phyloP scores from a whole-genome alignment of 2,888 invertebrate species.

The Melanotus villosus region DNA sequence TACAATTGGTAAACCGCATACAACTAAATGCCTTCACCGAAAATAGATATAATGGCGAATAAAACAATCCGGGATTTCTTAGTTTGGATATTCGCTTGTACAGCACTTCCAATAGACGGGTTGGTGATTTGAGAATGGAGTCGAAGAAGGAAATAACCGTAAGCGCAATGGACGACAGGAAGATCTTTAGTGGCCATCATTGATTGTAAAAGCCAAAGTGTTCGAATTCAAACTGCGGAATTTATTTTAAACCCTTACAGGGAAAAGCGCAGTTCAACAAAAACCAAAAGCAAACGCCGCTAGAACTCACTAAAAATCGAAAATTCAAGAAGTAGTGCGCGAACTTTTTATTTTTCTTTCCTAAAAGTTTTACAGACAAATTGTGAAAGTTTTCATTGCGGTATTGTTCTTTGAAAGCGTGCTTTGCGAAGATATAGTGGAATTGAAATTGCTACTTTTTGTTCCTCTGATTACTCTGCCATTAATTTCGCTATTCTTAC shows the following conservation, averaged over 20 bases:
- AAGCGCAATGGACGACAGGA: too few relatives aligned
- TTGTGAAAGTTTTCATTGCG: constrained; percentile 48
- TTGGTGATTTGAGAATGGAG: neutral
- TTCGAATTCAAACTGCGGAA: constrained; percentile 16
- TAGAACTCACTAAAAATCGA: constrained; percentile 39
- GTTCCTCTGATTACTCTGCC: constrained; percentile 14
- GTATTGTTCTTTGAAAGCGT: constrained; percentile 46
- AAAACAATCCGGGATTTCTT: too few relatives aligned
- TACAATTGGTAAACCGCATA: constrained; percentile 13
- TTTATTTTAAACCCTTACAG: constrained; percentile 23
- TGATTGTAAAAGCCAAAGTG: neutral
- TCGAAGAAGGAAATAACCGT: neutral
- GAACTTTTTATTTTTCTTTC: constrained; percentile 42
- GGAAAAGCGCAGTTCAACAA: constrained; percentile 20
- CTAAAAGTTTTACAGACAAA: constrained; percentile 42
- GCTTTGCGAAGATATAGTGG: constrained; percentile 31
- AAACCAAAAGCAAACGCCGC: constrained; percentile 33
- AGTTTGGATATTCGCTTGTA: too few relatives aligned
- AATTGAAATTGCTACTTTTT: constrained; percentile 37
- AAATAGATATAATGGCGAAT: too few relatives aligned
- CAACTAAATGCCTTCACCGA: neutral
- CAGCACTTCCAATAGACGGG: neutral
- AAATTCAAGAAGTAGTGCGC: constrained; percentile 37
- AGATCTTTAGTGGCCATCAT: neutral
- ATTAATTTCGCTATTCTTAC: constrained; percentile 7